A percentile compares a stretch with the other conserved stretches of the same genome.
These are phyloP conservation scores for Mus pahari DNA, from an alignment of 2,113 vertebrate species.

Conservation along the genomic window DNA sequence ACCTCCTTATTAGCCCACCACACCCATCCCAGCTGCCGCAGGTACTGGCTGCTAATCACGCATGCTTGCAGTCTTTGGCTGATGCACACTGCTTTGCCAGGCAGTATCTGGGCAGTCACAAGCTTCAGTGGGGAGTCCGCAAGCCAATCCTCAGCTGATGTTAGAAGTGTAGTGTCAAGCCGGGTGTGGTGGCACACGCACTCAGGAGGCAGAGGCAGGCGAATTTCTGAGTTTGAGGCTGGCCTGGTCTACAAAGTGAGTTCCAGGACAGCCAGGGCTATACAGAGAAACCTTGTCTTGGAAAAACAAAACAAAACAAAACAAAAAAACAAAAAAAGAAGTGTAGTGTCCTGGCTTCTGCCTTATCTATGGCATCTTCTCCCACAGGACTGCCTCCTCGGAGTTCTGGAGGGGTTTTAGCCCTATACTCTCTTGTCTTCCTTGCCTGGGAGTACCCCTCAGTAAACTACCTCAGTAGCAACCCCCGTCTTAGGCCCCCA, in stretches of 20 bases:
- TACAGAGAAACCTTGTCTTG: no score
- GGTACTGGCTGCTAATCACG: not conserved
- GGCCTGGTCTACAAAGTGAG: no score
- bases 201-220: no score
- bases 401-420: not conserved
- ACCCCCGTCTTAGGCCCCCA: not conserved
- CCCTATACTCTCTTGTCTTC: not conserved
- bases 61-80: not conserved
- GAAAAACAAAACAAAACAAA: no score
- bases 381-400: not conserved
- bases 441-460: not conserved
- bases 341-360: not conserved
- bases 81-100: not conserved
- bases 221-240: no score
- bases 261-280: no score
- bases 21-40: not conserved
- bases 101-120: not conserved
- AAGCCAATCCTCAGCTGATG: not conserved
- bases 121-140: rapidly evolving
- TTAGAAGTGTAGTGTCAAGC: not conserved
- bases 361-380: not conserved
- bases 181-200: no score
- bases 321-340: no score
- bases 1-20: not conserved
- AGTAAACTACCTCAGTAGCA: not conserved